Evolutionary conservation across 30 jellyfish, hydroid and myxozoan species (phyloP).

Genomic region (Aurelia aurita complex sp. Pacific): DNA sequence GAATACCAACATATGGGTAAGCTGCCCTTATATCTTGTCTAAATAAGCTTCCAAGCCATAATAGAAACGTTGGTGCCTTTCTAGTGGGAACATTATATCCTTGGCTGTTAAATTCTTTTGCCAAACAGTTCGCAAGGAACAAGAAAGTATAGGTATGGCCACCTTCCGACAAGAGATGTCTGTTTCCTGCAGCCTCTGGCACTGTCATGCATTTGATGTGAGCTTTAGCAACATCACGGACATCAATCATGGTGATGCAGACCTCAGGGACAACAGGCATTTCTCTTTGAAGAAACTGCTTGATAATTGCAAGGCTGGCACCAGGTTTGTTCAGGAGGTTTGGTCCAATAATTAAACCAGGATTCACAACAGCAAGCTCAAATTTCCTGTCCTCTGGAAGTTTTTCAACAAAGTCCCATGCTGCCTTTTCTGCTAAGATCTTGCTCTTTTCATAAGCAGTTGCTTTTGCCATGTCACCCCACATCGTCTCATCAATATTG

Average conservation of each 20-base stretch:
- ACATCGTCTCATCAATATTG: constrained; percentile 7
- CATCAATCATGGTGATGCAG: constrained; percentile 19
- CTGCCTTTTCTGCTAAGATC: constrained; percentile 53
- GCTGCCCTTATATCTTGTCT: constrained; percentile 18
- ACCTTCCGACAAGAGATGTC: constrained; percentile 28
- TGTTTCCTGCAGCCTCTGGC: constrained; percentile 62
- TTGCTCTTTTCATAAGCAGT: constrained; percentile 48
- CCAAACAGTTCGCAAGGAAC: constrained; percentile 22
- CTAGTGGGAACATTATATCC: constrained; percentile 51
- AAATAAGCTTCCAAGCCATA: constrained; percentile 45
- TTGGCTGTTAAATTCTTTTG: constrained; percentile 38
- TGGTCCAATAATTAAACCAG: constrained; percentile 52
- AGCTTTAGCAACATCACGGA: constrained; percentile 59
- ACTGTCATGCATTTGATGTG: constrained; percentile 45
- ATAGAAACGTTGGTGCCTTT: constrained; percentile 45
- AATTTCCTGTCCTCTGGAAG: constrained; percentile 41
- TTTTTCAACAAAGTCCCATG: constrained; percentile 55
- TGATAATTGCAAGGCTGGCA: constrained; percentile 5
- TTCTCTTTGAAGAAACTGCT: constrained; percentile 31
- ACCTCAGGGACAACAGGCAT: constrained; percentile 48
- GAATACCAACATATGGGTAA: constrained; percentile 36
- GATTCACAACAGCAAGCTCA: constrained; percentile 46
- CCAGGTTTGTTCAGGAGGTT: constrained; percentile 32
- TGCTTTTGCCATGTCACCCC: constrained; percentile 33
- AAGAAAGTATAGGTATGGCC: constrained; percentile 17